Evolutionary conservation across 64 coral and sea anemone species (phyloP).

Genomic region (Dendrophyllia cribrosa): DNA sequence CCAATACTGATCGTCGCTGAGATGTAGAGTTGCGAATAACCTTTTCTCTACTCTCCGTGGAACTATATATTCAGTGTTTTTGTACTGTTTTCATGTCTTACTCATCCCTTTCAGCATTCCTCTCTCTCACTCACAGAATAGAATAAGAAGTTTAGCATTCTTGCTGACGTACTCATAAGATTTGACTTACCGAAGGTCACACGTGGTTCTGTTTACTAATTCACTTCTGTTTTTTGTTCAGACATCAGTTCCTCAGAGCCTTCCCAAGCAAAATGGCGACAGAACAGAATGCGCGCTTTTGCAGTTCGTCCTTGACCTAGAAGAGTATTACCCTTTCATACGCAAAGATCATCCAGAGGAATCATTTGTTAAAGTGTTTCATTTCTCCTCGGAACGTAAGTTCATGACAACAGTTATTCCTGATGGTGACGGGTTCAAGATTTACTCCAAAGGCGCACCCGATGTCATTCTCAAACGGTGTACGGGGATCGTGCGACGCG

Average conservation of each 20-base stretch:
- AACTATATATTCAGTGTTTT: too few species aligned
- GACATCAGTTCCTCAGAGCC: conserved; percentile 7
- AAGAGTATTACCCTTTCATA: conserved; percentile 40
- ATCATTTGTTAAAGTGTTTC: conserved; percentile 52
- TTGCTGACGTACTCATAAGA: too few species aligned
- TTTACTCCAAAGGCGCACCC: conserved; percentile 64
- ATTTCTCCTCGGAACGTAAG: conserved; percentile 33
- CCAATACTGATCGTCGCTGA: too few species aligned
- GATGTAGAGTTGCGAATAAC: too few species aligned
- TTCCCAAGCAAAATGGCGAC: conserved; percentile 44
- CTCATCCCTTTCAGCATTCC: too few species aligned
- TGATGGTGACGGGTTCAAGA: conserved; percentile 20
- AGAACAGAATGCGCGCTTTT: conserved; percentile 73
- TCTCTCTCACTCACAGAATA: too few species aligned
- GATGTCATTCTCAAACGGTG: conserved; percentile 48
- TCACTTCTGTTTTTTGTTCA: neutral
- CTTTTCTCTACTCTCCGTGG: too few species aligned
- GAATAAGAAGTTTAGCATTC: too few species aligned
- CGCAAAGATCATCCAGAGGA: conserved; percentile 53
- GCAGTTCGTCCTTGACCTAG: conserved; percentile 52
- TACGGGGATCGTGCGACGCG: conserved; percentile 7
- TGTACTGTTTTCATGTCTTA: too few species aligned
- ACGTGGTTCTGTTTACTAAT: too few species aligned
- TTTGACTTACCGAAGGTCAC: too few species aligned
- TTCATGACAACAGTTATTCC: conserved; percentile 65